A percentile compares a stretch with the other conserved stretches of the same genome.
phyloP scores from a whole-genome alignment of 2,113 vertebrate genomes.

The Emydocephalus ijimae region DNA sequence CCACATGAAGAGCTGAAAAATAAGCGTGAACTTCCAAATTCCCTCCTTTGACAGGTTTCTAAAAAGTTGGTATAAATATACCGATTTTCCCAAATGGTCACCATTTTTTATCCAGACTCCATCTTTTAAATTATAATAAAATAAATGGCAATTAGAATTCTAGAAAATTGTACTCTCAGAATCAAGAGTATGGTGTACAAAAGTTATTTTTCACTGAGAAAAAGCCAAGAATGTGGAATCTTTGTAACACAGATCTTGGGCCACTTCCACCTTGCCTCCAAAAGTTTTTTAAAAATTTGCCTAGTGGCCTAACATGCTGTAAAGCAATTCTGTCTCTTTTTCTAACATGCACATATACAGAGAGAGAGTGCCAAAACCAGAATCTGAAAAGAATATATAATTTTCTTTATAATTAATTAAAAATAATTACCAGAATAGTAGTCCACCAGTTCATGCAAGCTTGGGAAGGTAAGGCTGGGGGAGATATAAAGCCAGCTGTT shows the following conservation, averaged over 20 bases:
- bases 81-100: not conserved
- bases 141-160: not conserved
- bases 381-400: not conserved
- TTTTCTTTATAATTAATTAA: not conserved
- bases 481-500: conserved; percentile 85
- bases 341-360: not conserved
- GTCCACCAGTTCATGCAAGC: conserved; percentile 77
- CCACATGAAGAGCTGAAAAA: not conserved
- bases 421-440: conserved; percentile 75
- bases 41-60: not conserved
- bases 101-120: not conserved
- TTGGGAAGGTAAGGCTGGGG: conserved; percentile 75
- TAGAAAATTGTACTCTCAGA: not conserved
- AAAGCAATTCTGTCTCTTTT: not conserved
- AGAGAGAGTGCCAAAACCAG: not conserved
- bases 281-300: not conserved
- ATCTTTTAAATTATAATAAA: not conserved
- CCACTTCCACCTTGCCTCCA: not conserved
- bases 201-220: not conserved
- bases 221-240: not conserved
- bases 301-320: not conserved
- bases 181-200: not conserved
- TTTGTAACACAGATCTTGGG: not conserved
- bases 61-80: not conserved
- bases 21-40: not conserved